Base-by-base conservation (phyloP, 2,113 vertebrate genomes). In the Phasianus colchicus region DNA sequence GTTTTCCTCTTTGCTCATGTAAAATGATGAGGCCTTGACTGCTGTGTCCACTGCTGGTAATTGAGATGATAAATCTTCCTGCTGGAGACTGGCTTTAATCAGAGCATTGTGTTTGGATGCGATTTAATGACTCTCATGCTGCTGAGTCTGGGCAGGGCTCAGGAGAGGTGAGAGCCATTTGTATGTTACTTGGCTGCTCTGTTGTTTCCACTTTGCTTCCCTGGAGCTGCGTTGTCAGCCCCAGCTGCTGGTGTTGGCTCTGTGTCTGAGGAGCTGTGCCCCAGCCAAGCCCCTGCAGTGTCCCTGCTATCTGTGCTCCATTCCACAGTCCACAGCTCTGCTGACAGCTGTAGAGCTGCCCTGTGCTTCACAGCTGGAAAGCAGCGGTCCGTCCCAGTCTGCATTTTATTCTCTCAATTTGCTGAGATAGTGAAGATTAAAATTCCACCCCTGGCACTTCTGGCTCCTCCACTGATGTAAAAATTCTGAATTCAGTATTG, bases 51-150 rank as follows among this genome's bases (percentile, higher is more conserved):
- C 92, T 90, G 93, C 93, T 94, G 90, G 96, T 98, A 98, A 97
- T 98, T 97, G 97, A 97, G 97, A 96, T 97, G 97, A 98, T 98
- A 97, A 98, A 97, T 98, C 97, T 98, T 97, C 93, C 96, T 97
- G 97, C 96, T 96, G 96, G 96, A 96, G 97, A 86, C 81, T 83
- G 91, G 93, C 94, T 96, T 96, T 96, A 97, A 97, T 97, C 97
- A 97, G 96, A 96, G 97, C 92, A 90, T 90, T 92, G 94, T 95
- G 95, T 97, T 96, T 88, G 88, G 95, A 96, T 85, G 93, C 97
- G 19, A 77, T 97, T 97, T 98, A 97, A 98, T 97, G 97, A 96
- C 96, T 96, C 75, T 43, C 25, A 93, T 87, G 91, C 77, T 67
- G 84, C 95, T 84, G 70, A 88, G 89, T 80, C 60, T 42, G 38